A percentile compares a stretch with the other conserved stretches of the same genome.
phyloP scores from a whole-genome alignment of 2,888 invertebrate species.

The Cephonodes hylas region DNA sequence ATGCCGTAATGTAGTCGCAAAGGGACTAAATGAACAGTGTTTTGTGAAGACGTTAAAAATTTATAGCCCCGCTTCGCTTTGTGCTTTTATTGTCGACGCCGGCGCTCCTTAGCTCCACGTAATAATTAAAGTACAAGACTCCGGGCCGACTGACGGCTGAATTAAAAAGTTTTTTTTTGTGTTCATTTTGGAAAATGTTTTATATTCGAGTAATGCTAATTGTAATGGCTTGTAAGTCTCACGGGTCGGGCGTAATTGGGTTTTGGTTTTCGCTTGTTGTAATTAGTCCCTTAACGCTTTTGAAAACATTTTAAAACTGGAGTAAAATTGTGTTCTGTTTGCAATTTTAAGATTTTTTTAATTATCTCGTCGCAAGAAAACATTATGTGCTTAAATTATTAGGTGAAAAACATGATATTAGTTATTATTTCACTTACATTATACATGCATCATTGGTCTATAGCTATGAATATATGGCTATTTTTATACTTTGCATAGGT shows the following conservation, averaged over 20 bases:
- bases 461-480: too few relatives aligned
- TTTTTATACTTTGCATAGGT: too few relatives aligned
- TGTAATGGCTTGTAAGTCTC: conserved; percentile 7
- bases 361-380: too few relatives aligned
- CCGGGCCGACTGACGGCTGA: conserved; percentile 28
- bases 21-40: conserved; percentile 58
- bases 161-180: conserved; percentile 32
- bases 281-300: not conserved
- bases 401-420: too few relatives aligned
- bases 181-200: conserved; percentile 11
- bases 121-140: conserved; percentile 37
- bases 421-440: too few relatives aligned
- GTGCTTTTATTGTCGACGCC: conserved; percentile 53
- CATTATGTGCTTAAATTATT: too few relatives aligned
- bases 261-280: not conserved
- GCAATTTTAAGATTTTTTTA: not conserved
- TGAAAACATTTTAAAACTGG: not conserved
- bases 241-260: conserved; percentile 1
- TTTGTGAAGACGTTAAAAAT: conserved; percentile 73
- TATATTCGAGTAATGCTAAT: conserved; percentile 10
- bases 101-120: conserved; percentile 23
- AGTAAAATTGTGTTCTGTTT: not conserved
- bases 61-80: conserved; percentile 58
- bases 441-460: too few relatives aligned
- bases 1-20: conserved; percentile 31